Evolutionary conservation across 2,797 vertebrate genomes (phyloP).

Genomic region (Macrochelys suwanniensis): DNA sequence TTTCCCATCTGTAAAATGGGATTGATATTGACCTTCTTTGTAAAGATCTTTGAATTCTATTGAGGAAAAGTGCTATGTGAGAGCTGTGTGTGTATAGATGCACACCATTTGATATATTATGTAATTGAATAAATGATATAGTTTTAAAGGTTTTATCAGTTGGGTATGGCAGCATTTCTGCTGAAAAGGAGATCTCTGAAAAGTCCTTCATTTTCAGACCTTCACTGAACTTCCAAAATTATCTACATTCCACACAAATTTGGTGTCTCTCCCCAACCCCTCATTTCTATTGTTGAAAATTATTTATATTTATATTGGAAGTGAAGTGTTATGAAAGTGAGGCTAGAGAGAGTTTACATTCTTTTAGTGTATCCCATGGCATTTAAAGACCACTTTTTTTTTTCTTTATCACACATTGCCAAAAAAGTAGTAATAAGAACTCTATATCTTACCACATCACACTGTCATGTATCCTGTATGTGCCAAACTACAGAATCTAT

Average conservation of each 20-base stretch:
- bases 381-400: background rate
- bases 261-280: fast-evolving
- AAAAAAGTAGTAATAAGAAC: background rate
- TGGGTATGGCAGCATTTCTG: background rate
- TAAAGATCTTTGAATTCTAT: conserved; percentile 2
- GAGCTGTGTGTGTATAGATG: background rate
- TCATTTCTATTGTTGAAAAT: background rate
- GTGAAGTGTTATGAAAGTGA: background rate
- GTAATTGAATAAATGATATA: background rate
- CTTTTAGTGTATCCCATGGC: background rate
- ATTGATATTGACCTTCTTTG: background rate
- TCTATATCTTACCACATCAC: background rate
- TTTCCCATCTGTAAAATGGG: background rate
- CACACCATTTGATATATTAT: background rate
- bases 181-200: background rate
- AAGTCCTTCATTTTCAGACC: background rate
- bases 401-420: background rate
- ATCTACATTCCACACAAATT: background rate
- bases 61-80: background rate
- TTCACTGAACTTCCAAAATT: background rate
- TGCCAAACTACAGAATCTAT: background rate
- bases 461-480: background rate
- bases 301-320: background rate
- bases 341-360: background rate
- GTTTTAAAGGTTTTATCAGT: background rate